Conservation (phyloP, 2,888 invertebrate species). For the Torymus tubicola region DNA sequence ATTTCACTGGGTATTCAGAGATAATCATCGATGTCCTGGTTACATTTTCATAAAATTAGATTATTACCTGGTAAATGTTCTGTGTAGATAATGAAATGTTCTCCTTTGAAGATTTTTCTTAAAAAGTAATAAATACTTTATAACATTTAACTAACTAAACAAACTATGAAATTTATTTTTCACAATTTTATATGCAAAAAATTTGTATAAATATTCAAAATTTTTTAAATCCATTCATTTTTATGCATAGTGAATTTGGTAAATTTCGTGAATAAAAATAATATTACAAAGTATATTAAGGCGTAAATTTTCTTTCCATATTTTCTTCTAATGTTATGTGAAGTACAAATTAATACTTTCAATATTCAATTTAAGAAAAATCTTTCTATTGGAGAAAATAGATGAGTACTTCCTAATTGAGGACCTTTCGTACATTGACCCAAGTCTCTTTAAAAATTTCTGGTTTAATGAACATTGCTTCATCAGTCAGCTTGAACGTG, state of each 20-base stretch:
- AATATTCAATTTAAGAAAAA: slow-evolving; percentile 36
- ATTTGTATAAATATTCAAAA: not conserved
- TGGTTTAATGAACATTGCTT: slow-evolving; percentile 32
- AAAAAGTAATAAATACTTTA: slow-evolving; percentile 25
- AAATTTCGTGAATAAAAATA: not conserved
- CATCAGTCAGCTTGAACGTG: slow-evolving; percentile 45
- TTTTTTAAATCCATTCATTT: too few species aligned
- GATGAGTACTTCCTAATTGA: slow-evolving; percentile 28
- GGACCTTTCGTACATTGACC: slow-evolving; percentile 28
- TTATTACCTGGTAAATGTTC: slow-evolving; percentile 35
- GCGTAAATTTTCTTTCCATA: too few species aligned
- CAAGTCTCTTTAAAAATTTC: slow-evolving; percentile 40
- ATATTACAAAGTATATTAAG: too few species aligned
- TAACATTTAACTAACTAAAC: too few species aligned
- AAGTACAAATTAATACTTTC: not conserved
- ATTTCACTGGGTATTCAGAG: slow-evolving; percentile 35
- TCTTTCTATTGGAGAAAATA: slow-evolving; percentile 38
- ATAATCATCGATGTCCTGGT: slow-evolving; percentile 52
- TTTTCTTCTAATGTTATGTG: too few species aligned
- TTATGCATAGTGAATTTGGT: too few species aligned
- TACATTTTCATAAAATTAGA: slow-evolving; percentile 45
- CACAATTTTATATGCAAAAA: not conserved
- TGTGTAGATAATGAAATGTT: slow-evolving; percentile 40
- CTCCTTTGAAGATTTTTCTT: slow-evolving; percentile 43
- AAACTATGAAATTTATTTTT: slow-evolving; percentile 17